Percentiles rank a stretch among this genome's conserved stretches.
Evolutionary conservation across 2,797 vertebrate genomes (phyloP).

Genomic region (Ctenopoma multispine): DNA sequence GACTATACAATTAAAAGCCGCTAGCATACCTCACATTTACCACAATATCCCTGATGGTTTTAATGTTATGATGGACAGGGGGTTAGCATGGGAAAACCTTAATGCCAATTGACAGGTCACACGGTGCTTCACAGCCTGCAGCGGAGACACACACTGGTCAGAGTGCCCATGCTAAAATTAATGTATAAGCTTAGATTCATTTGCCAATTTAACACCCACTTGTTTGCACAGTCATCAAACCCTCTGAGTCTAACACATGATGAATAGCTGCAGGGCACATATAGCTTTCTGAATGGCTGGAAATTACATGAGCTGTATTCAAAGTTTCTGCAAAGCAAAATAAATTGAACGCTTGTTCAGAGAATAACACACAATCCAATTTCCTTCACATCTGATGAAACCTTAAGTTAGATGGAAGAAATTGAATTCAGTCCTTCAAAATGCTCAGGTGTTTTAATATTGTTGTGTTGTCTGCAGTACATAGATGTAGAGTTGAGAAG

Average conservation of each 20-base stretch:
- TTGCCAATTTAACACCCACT: slow-evolving; percentile 14
- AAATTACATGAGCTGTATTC: slow-evolving; percentile 35
- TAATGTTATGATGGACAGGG: too few relatives aligned
- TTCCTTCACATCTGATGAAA: slow-evolving; percentile 2
- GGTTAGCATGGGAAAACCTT: too few relatives aligned
- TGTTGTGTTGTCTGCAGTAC: neutral
- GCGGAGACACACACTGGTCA: too few relatives aligned
- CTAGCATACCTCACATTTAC: neutral
- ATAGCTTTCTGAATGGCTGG: slow-evolving; percentile 40
- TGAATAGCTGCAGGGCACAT: slow-evolving; percentile 27
- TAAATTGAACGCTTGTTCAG: slow-evolving; percentile 22
- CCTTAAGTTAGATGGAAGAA: neutral
- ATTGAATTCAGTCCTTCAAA: neutral
- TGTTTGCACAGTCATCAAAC: slow-evolving; percentile 27
- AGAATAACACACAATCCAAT: slow-evolving; percentile 6
- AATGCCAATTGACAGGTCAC: too few relatives aligned
- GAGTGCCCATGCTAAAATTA: too few relatives aligned
- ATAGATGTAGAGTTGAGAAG: neutral
- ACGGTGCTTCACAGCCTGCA: too few relatives aligned
- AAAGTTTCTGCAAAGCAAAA: slow-evolving; percentile 33
- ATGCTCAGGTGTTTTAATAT: neutral
- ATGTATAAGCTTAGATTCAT: neutral
- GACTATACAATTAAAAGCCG: neutral
- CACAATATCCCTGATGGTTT: too few relatives aligned
- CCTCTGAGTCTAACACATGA: slow-evolving; percentile 20